phyloP scores from a whole-genome alignment of 2,888 invertebrate genomes.

The Eupithecia vulgata region DNA sequence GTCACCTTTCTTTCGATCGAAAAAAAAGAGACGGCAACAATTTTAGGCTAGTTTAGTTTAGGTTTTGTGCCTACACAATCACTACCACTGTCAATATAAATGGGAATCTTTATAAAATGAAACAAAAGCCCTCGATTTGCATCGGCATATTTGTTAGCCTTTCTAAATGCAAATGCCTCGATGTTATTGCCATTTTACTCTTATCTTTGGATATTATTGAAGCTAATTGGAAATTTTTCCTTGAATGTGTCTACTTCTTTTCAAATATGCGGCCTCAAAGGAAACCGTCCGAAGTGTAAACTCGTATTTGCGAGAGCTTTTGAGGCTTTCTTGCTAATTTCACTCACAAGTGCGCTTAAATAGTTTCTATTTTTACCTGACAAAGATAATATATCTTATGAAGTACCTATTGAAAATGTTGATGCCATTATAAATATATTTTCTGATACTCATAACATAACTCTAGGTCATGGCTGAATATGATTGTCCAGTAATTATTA shows the following conservation, averaged over 20 bases:
- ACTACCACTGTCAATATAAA: background rate
- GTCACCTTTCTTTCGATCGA: too few species aligned
- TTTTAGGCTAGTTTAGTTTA: too few species aligned
- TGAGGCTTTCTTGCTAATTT: background rate
- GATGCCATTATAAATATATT: slow-evolving; percentile 9
- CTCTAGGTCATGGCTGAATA: slow-evolving; percentile 26
- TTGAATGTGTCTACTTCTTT: background rate
- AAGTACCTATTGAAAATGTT: background rate
- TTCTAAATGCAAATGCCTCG: background rate
- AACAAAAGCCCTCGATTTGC: background rate
- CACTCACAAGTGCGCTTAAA: background rate
- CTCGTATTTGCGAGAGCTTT: background rate
- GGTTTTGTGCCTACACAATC: too few species aligned
- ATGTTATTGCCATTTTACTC: background rate
- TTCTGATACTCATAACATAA: slow-evolving; percentile 18
- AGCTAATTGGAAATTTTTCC: background rate
- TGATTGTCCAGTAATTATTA: slow-evolving; percentile 20
- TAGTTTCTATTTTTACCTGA: background rate
- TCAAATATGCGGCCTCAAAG: background rate
- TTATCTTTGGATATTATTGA: background rate
- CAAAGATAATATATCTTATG: background rate
- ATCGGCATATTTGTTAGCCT: background rate
- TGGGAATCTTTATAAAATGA: background rate
- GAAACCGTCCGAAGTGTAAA: background rate
- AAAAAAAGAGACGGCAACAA: too few species aligned